These are phyloP conservation scores for Acyrthosiphon pisum DNA, from an alignment of 1,140 invertebrate species.

Conservation along the genomic window DNA sequence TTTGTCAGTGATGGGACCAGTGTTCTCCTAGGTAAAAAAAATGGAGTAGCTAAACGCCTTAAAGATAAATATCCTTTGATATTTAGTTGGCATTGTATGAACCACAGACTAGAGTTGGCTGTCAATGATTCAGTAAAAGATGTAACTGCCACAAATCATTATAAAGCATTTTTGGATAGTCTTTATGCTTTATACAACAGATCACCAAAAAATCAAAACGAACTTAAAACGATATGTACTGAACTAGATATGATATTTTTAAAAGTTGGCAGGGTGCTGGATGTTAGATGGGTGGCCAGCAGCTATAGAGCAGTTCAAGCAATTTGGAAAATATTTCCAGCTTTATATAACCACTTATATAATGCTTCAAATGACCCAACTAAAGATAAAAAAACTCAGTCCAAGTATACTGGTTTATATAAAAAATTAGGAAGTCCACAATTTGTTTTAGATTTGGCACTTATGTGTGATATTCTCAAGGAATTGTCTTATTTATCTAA, in stretches of 20 bases:
- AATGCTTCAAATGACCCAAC: too few relatives aligned
- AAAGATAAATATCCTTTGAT: too few relatives aligned
- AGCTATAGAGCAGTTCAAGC: not conserved
- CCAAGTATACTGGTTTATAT: too few relatives aligned
- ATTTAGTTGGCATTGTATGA: constrained; percentile 22
- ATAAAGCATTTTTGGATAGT: not conserved
- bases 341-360: too few relatives aligned
- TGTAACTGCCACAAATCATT: not conserved
- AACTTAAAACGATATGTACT: not conserved
- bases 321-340: not conserved
- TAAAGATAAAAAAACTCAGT: too few relatives aligned
- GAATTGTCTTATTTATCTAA: constrained; percentile 11
- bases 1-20: too few relatives aligned
- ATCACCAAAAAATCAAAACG: not conserved
- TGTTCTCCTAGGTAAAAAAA: too few relatives aligned
- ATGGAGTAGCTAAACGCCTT: too few relatives aligned
- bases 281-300: constrained; percentile 16
- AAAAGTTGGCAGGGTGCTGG: constrained; percentile 22
- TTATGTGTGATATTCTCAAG: constrained; percentile 24
- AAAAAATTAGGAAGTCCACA: not conserved
- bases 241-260: constrained; percentile 42
- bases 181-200: constrained; percentile 1
- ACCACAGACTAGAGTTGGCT: constrained; percentile 6
- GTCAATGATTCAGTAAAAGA: constrained; percentile 8
- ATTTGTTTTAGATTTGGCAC: constrained; percentile 25